A percentile compares a stretch with the other conserved stretches of the same genome.
These are phyloP conservation scores for Mastacembelus armatus DNA, from an alignment of 2,797 vertebrate species.

Conservation along the genomic window DNA sequence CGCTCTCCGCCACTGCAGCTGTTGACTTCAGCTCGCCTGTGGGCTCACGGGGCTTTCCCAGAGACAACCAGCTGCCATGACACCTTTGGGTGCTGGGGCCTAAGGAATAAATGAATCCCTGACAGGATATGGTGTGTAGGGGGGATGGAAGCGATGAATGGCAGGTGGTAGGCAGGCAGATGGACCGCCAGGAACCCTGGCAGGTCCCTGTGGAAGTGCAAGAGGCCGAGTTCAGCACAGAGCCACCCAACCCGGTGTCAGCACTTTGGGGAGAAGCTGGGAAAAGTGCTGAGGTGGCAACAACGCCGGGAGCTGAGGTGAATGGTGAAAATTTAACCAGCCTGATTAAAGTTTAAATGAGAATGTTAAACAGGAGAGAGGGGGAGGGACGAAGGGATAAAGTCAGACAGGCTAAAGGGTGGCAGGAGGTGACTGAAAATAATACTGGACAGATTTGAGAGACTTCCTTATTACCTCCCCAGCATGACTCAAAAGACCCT, in stretches of 20 bases:
- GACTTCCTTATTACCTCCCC: slow-evolving; percentile 11
- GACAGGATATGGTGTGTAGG: not conserved
- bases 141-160: slow-evolving; percentile 23
- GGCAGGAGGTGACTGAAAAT: slow-evolving; percentile 26
- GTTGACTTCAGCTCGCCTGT: slow-evolving; percentile 26
- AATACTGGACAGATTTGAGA: not conserved
- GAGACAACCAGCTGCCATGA: slow-evolving; percentile 2
- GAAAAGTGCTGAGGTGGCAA: slow-evolving; percentile 74
- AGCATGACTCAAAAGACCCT: slow-evolving; percentile 10
- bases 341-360: slow-evolving; percentile 77
- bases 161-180: slow-evolving; percentile 56
- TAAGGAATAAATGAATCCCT: slow-evolving; percentile 10
- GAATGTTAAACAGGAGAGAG: slow-evolving; percentile 68
- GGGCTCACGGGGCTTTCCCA: slow-evolving; percentile 31
- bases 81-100: not conserved
- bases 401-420: slow-evolving; percentile 5
- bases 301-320: slow-evolving; percentile 55
- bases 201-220: slow-evolving; percentile 44
- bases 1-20: slow-evolving; percentile 36
- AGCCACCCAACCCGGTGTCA: slow-evolving; percentile 55
- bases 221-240: slow-evolving; percentile 50
- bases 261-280: slow-evolving; percentile 68
- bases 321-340: slow-evolving; percentile 77
- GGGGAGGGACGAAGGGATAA: not conserved
- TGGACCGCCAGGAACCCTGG: slow-evolving; percentile 45